Evolutionary conservation across 1,140 invertebrate genomes (phyloP).

Genomic region (Bathynomus jamesi): DNA sequence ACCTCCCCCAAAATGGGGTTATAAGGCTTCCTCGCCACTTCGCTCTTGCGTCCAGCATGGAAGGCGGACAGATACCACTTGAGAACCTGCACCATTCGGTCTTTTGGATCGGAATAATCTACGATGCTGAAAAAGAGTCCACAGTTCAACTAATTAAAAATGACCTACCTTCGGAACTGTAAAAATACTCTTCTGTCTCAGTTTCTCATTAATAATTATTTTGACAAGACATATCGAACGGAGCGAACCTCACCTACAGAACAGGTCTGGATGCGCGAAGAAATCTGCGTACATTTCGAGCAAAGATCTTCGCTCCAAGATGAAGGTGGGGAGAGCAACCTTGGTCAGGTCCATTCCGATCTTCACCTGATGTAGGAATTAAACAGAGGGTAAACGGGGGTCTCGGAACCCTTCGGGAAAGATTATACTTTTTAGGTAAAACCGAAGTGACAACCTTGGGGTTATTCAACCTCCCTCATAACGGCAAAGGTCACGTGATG

Average conservation of each 20-base stretch:
- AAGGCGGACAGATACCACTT: slow-evolving; percentile 94
- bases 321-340: slow-evolving; percentile 83
- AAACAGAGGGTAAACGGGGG: neutral
- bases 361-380: too few relatives aligned
- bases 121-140: slow-evolving; percentile 58
- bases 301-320: slow-evolving; percentile 84
- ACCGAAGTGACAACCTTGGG: too few relatives aligned
- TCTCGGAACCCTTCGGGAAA: too few relatives aligned
- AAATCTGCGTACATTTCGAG: slow-evolving; percentile 98
- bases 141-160: slow-evolving; percentile 6
- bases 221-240: too few relatives aligned
- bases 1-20: slow-evolving; percentile 94
- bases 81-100: slow-evolving; percentile 76
- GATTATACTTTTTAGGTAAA: too few relatives aligned
- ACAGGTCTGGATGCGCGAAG: slow-evolving; percentile 93
- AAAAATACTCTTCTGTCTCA: too few relatives aligned
- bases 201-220: too few relatives aligned
- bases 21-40: slow-evolving; percentile 94
- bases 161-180: too few relatives aligned
- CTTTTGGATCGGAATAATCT: slow-evolving; percentile 68
- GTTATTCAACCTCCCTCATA: too few relatives aligned
- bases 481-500: too few relatives aligned
- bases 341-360: slow-evolving; percentile 98
- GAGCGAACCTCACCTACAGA: slow-evolving; percentile 84
- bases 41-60: slow-evolving; percentile 88